phyloP scores from a whole-genome alignment of 2,113 vertebrate species.

The Pseudonaja textilis region DNA sequence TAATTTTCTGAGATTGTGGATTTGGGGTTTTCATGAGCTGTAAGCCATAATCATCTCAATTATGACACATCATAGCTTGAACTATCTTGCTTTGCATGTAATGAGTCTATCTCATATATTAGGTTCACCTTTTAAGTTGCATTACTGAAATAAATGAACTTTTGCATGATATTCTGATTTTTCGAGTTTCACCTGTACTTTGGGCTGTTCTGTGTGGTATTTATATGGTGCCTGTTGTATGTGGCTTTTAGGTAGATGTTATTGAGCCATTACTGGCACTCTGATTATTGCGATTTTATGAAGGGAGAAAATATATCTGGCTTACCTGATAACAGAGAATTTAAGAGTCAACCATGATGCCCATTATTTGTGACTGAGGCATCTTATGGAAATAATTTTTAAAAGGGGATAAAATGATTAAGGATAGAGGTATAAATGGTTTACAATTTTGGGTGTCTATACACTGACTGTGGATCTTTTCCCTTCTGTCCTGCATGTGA shows the following conservation, averaged over 20 bases:
- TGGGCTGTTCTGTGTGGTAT: background rate
- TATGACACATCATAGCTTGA: too few species aligned
- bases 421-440: background rate
- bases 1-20: too few species aligned
- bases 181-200: background rate
- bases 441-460: background rate
- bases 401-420: background rate
- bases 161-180: too few species aligned
- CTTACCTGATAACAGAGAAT: background rate
- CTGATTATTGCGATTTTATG: background rate
- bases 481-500: background rate
- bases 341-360: background rate
- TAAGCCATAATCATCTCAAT: too few species aligned
- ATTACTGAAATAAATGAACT: too few species aligned
- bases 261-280: background rate
- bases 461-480: background rate
- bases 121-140: too few species aligned
- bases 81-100: too few species aligned
- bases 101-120: too few species aligned
- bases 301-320: background rate
- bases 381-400: background rate
- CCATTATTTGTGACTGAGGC: background rate
- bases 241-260: background rate
- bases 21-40: too few species aligned
- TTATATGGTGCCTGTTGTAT: background rate